These are phyloP conservation scores for Tanypteryx hageni DNA, from an alignment of 2,888 invertebrate species.

Conservation along the genomic window DNA sequence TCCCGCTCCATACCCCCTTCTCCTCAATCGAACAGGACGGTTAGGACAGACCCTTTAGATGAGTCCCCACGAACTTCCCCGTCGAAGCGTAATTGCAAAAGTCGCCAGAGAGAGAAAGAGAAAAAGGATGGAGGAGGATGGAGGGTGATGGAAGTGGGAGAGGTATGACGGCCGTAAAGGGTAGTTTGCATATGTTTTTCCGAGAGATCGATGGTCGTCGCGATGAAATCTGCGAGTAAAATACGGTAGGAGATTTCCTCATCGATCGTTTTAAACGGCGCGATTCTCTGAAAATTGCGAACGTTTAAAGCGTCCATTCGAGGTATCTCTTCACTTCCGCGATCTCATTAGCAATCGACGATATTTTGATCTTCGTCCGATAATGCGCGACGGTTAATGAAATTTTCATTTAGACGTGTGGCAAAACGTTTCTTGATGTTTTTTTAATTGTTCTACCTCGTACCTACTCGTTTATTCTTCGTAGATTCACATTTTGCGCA, in stretches of 20 bases:
- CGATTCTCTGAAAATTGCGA: too few relatives aligned
- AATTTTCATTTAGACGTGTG: too few relatives aligned
- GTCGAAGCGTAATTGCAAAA: conserved; percentile 22
- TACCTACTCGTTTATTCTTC: too few relatives aligned
- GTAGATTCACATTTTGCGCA: too few relatives aligned
- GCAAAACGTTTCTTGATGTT: too few relatives aligned
- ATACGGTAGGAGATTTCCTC: not conserved
- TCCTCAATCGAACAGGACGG: not conserved
- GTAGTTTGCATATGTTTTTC: not conserved
- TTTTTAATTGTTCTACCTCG: too few relatives aligned
- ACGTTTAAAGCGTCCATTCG: too few relatives aligned
- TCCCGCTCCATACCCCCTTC: not conserved
- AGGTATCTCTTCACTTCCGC: too few relatives aligned
- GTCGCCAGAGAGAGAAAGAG: conserved; percentile 23
- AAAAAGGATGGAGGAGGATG: conserved; percentile 4
- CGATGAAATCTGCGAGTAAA: not conserved
- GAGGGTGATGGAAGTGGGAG: not conserved
- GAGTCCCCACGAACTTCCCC: conserved; percentile 26
- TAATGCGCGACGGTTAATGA: too few relatives aligned
- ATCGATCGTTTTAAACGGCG: too few relatives aligned
- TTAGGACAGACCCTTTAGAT: not conserved
- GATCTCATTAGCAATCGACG: too few relatives aligned
- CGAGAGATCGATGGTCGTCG: not conserved
- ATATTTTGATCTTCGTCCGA: too few relatives aligned
- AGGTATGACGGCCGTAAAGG: conserved; percentile 5